Evolutionary conservation across 2,888 invertebrate genomes (phyloP).

Genomic region (Acleris laterana): DNA sequence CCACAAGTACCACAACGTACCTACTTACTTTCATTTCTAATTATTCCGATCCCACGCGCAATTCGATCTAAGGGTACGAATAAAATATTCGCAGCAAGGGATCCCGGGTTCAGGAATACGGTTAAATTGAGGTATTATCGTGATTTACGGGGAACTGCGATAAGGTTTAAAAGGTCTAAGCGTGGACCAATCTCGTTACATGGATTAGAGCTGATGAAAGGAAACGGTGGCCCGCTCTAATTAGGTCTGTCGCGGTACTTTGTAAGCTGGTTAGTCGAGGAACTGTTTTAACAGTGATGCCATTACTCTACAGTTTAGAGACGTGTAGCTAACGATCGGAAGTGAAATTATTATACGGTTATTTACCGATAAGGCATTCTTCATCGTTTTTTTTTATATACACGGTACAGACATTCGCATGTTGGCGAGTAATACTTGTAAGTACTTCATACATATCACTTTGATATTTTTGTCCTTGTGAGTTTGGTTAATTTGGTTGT

Average conservation of each 20-base stretch:
- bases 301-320: too few relatives aligned
- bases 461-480: too few relatives aligned
- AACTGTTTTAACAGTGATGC: background rate
- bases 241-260: conserved; percentile 9
- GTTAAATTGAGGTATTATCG: conserved; percentile 37
- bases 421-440: too few relatives aligned
- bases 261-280: background rate
- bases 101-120: conserved; percentile 20
- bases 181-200: conserved; percentile 22
- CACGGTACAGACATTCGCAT: too few relatives aligned
- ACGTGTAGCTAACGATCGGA: too few relatives aligned
- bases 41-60: conserved; percentile 22
- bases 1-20: conserved; percentile 15
- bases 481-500: too few relatives aligned
- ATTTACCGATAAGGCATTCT: too few relatives aligned
- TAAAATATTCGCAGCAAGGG: conserved; percentile 30
- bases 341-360: too few relatives aligned
- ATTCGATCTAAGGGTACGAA: conserved; percentile 31
- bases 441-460: too few relatives aligned
- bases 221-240: conserved; percentile 12
- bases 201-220: conserved; percentile 29
- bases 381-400: too few relatives aligned
- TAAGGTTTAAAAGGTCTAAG: conserved; percentile 27
- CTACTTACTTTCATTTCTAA: conserved; percentile 14
- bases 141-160: conserved; percentile 32